Conservation (phyloP, 2,113 vertebrate genomes). For the Mustelus asterias region DNA sequence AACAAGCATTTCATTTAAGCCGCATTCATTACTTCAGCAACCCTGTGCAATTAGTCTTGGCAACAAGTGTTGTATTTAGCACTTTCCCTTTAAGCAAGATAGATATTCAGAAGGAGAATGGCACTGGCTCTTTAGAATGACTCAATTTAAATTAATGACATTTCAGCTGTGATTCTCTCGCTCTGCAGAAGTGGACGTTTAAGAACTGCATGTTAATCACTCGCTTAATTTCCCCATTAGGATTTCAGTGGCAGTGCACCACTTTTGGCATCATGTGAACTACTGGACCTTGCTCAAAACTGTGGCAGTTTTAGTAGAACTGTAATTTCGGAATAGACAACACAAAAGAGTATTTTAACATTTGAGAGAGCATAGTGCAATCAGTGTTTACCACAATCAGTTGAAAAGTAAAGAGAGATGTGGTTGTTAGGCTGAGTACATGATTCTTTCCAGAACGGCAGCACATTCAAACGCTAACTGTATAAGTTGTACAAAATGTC, state of each 20-base stretch:
- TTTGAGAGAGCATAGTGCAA: neutral
- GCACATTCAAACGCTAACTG: neutral
- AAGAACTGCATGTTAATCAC: neutral
- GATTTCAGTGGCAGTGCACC: neutral
- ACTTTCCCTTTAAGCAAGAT: neutral
- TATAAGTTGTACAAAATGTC: neutral
- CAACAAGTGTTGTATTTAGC: neutral
- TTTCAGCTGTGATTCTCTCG: neutral
- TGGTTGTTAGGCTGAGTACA: neutral
- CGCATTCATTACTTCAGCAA: neutral
- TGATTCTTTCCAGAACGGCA: neutral
- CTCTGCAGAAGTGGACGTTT: neutral
- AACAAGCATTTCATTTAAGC: neutral
- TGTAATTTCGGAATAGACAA: neutral
- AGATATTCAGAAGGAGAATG: neutral
- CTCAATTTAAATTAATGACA: slow-evolving; percentile 17
- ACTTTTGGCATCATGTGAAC: neutral
- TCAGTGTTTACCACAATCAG: neutral
- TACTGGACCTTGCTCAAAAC: neutral
- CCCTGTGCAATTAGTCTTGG: neutral
- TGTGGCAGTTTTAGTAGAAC: neutral
- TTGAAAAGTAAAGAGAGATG: neutral
- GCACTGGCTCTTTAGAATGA: neutral
- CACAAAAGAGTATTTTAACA: neutral
- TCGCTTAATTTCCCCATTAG: slow-evolving; percentile 3